Base-by-base conservation (phyloP, 2,113 vertebrate species). In the Phaethon lepturus region DNA sequence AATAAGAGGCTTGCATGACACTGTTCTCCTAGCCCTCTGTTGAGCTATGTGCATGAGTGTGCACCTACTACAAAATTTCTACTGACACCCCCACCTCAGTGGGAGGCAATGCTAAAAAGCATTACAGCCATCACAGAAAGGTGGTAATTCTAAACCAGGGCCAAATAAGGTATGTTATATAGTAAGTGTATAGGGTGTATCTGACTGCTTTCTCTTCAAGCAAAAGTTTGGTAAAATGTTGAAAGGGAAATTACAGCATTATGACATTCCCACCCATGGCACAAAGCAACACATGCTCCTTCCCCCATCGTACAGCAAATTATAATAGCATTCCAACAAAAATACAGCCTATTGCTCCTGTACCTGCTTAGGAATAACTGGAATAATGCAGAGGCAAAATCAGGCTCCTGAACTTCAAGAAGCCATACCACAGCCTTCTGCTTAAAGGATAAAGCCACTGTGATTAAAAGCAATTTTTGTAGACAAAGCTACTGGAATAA, bases 401-500 rank as follows among this genome's bases (percentile, higher is more conserved):
- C 56, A 77, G 60, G 45, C 26, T 95, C 23, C 60, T 31, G 35
- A 88, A 40, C 52, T 71, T 81, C 64, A 64, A 49, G 73, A 75
- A 91, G 64, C 64, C 29, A 47, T n/a, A 59, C 29, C 17, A 49
- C 28, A 52, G 64, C 83, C 80, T 94, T 72, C 87, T 87, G 38
- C 66, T 58, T 85, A 52, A 62, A 89, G 77, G 40, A 59, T 78
- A 84, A 93, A 91, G 56, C 40, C 66, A 68, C 83, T 89, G 64
- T 72, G 73, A 85, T 77, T 69, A 64, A 88, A 88, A 84, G 55
- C 60, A 81, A 26, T 49, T 89, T 88, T 72, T 91, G 80, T 89
- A 83, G 90, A 75, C 49, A 85, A 77, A 93, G 77, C 50, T 89
- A 19, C 80, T 59, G 58, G n/a, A 95, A 96, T 97, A 95, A 97